Conservation (phyloP, 2,888 invertebrate genomes). For the Lamellibrachia columna region DNA sequence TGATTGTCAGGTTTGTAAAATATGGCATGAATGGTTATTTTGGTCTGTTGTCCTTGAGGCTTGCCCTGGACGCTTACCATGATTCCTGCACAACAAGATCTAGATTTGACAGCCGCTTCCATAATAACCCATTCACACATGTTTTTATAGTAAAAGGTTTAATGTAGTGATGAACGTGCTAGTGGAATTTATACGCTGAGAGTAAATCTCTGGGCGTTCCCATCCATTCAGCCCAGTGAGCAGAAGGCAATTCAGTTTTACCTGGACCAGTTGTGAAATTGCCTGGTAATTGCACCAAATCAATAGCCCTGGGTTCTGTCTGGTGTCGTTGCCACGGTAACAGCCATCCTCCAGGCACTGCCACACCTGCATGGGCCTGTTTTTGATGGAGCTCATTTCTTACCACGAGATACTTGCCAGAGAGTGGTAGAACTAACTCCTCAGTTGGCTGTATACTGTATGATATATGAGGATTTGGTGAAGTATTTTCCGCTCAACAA, state of each 20-base stretch:
- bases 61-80: not conserved
- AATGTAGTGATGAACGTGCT: not conserved
- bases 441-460: not conserved
- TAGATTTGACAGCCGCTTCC: not conserved
- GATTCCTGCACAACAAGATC: not conserved
- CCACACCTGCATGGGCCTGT: not conserved
- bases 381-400: not conserved
- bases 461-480: not conserved
- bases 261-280: conserved; percentile 16
- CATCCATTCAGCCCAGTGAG: not conserved
- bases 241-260: conserved; percentile 9
- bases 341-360: not conserved
- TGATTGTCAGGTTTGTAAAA: not conserved
- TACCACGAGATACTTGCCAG: not conserved
- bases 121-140: not conserved
- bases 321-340: not conserved
- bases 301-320: not conserved
- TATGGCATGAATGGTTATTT: not conserved
- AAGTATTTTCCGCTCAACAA: not conserved
- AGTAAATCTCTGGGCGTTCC: not conserved
- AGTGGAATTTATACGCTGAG: not conserved
- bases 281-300: conserved; percentile 10
- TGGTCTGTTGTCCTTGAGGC: not conserved
- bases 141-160: conserved; percentile 16
- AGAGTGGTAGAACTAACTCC: not conserved